Percentiles rank a stretch among this genome's conserved stretches.
Conservation (phyloP, 92 coral and sea anemone genomes). For the Heteractis magnifica region DNA sequence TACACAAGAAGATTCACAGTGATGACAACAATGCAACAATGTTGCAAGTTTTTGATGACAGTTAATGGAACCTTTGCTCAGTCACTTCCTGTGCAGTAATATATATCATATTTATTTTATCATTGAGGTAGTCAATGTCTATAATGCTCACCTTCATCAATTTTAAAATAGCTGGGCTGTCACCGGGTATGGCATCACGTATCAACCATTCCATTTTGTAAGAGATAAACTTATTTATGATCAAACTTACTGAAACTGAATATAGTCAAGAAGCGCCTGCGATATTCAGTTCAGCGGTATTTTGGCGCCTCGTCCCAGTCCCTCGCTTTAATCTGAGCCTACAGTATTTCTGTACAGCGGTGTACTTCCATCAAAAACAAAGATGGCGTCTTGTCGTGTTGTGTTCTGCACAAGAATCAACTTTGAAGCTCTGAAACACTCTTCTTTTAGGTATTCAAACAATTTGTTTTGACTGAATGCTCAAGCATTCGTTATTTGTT, state of each 20-base stretch:
- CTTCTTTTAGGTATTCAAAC: too few species aligned
- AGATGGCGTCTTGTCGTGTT: too few species aligned
- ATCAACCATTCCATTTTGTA: neutral
- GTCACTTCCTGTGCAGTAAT: too few species aligned
- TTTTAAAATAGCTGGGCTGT: constrained; percentile 38
- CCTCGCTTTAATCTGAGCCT: neutral
- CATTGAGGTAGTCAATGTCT: neutral
- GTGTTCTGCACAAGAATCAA: too few species aligned
- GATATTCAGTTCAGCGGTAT: neutral
- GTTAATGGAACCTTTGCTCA: too few species aligned
- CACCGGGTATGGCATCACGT: constrained; percentile 45
- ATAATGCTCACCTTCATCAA: constrained; percentile 42
- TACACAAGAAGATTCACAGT: too few species aligned
- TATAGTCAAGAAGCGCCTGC: neutral
- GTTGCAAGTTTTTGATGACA: too few species aligned
- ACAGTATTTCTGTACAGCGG: constrained; percentile 8
- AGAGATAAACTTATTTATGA: neutral
- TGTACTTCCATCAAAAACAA: neutral
- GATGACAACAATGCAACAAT: too few species aligned
- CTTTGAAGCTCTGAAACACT: too few species aligned
- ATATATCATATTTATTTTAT: too few species aligned
- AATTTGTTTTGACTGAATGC: too few species aligned
- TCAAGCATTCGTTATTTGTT: too few species aligned
- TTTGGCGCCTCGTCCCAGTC: neutral
- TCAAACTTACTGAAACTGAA: neutral